Base-by-base conservation (phyloP, 2,888 invertebrate species). In the Tenthredo distinguenda region DNA sequence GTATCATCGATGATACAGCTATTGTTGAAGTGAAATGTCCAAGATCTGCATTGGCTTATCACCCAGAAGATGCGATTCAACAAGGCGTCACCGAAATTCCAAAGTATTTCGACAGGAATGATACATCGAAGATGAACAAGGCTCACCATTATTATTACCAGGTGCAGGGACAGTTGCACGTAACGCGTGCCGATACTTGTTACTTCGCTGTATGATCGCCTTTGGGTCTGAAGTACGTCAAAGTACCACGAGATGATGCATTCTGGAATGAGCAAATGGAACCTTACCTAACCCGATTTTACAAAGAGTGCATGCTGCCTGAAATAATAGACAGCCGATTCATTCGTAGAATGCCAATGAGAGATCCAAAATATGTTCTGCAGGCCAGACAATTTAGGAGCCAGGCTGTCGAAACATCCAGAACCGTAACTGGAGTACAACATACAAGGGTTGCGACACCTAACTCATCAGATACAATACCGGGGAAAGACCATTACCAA, bases 231-330 rank as follows among this genome's bases (percentile, higher is more conserved):
- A 68, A 79, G 37, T n/a, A 83, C 12, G 43, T 85, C 40, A 47
- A 71, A 81, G 68, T 84, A 71, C 34, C n/a, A 21, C 65, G 50
- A 47, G 84, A 84, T 47, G 68, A 84, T 34, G 68, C 31, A 1
- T 90, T 90, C 55, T 88, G 87, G 87, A 37, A 81, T 21, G 10
- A 47, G 9, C 86, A 84, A 21, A 89, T 89, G 88, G 74, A 87
- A 79, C 86, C 83, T 0, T 71, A 37, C 7, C 82, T 90, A 21
- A 50, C 31, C 12, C 65, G 47, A 21, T 84, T 84, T 26, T 84
- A 84, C 71, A 34, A 34, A n/a, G 65, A 68, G 21, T 87, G 86
- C 71, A 2, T 87, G 34, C 76, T 86, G 10, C 86, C 86, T 3
- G 87, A 87, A 72, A 84, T 86, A 37, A 31, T 85, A 6, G 74